phyloP scores from a whole-genome alignment of 2,888 invertebrate species.

The Micoletzkya japonica region DNA sequence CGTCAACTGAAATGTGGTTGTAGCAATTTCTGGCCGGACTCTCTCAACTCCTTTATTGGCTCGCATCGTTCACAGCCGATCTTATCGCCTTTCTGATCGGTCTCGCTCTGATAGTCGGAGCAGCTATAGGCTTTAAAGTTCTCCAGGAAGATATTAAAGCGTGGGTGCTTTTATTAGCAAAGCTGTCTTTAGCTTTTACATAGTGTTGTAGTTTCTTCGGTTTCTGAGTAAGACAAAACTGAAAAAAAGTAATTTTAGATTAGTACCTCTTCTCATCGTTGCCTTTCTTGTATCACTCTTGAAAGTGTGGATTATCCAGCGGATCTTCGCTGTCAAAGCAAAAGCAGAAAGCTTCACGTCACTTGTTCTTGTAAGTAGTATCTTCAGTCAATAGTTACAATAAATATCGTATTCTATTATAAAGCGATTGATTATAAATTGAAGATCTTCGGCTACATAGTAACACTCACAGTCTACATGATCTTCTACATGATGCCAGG shows the following conservation, averaged over 20 bases:
- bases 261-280: not conserved
- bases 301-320: constrained; percentile 13
- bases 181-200: not conserved
- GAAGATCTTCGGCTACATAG: too few species aligned
- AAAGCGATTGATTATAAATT: too few species aligned
- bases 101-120: not conserved
- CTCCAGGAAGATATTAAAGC: not conserved
- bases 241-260: not conserved
- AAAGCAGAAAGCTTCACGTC: constrained; percentile 5
- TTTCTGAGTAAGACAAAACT: not conserved
- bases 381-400: too few species aligned
- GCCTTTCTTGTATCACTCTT: not conserved
- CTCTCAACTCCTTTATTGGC: not conserved
- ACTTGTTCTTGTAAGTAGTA: constrained; percentile 1
- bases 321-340: constrained; percentile 1
- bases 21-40: constrained; percentile 23
- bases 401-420: too few species aligned
- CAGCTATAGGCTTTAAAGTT: not conserved
- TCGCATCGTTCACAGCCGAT: constrained; percentile 4
- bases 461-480: too few species aligned
- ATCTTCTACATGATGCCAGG: too few species aligned
- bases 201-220: not conserved
- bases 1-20: too few species aligned
- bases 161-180: not conserved
- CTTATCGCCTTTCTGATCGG: not conserved